Conservation (phyloP, 1,140 invertebrate genomes). For the Papilio dardanus region DNA sequence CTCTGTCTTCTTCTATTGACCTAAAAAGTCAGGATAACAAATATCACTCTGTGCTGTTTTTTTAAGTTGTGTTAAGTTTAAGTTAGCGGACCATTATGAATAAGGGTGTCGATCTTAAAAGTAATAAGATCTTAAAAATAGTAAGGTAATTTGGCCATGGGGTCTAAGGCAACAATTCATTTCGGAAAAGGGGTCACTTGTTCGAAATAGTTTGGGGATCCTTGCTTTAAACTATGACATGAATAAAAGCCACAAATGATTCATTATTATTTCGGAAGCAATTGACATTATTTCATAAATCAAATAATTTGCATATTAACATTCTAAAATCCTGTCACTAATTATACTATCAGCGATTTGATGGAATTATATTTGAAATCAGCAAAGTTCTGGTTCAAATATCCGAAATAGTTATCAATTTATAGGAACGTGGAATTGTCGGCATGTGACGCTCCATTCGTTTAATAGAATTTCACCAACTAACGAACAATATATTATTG, state of each 20-base stretch:
- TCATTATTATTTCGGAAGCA: background rate
- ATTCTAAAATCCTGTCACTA: background rate
- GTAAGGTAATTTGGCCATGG: too few species aligned
- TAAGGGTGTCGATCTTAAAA: too few species aligned
- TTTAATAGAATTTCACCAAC: constrained; percentile 4
- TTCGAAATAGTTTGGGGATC: too few species aligned
- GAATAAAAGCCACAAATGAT: background rate
- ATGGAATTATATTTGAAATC: constrained; percentile 3
- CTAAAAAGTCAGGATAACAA: too few species aligned
- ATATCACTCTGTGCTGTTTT: too few species aligned
- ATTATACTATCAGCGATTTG: background rate
- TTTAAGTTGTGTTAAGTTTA: too few species aligned
- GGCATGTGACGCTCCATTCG: background rate
- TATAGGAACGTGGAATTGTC: background rate
- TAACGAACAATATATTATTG: background rate
- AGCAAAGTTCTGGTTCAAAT: constrained; percentile 9
- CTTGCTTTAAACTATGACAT: background rate
- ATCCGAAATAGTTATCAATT: constrained; percentile 10
- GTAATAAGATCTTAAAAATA: too few species aligned
- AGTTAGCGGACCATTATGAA: too few species aligned
- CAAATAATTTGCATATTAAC: background rate
- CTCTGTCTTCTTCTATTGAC: too few species aligned
- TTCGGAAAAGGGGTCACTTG: too few species aligned
- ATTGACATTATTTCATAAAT: constrained; percentile 2
- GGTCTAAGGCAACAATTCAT: too few species aligned